phyloP scores from a whole-genome alignment of 1,140 invertebrate species.

The Laodelphax striatellus region DNA sequence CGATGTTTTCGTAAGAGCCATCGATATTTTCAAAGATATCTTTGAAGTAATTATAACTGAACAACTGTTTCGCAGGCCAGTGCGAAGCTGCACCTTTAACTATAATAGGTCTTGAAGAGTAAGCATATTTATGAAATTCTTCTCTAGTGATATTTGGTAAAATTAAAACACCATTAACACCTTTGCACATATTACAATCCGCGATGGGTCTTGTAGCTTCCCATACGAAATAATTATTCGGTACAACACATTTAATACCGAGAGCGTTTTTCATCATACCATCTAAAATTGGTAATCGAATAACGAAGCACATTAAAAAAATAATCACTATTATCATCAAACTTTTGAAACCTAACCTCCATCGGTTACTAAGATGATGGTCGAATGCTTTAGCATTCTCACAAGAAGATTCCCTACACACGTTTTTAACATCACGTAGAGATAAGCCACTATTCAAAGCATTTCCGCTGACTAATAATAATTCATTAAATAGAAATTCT shows the following conservation, averaged over 20 bases:
- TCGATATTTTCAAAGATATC: constrained; percentile 52
- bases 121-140: constrained; percentile 56
- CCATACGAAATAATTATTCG: constrained; percentile 74
- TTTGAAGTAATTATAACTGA: constrained; percentile 66
- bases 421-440: neutral
- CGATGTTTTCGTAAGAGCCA: constrained; percentile 51
- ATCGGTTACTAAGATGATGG: neutral
- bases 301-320: constrained; percentile 5
- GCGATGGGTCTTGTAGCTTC: constrained; percentile 73
- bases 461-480: neutral
- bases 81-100: constrained; percentile 60
- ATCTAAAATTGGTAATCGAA: constrained; percentile 19
- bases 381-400: neutral
- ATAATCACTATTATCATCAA: constrained; percentile 8
- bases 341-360: constrained; percentile 11
- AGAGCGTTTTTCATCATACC: constrained; percentile 25
- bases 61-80: constrained; percentile 62
- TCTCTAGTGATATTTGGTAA: constrained; percentile 50
- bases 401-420: neutral
- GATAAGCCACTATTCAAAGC: neutral
- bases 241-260: constrained; percentile 54
- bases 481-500: neutral
- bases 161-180: constrained; percentile 45
- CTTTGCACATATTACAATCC: constrained; percentile 60
- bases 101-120: constrained; percentile 68